phyloP scores from a whole-genome alignment of 2,113 vertebrate genomes.

The Phalacrocorax pelagicus region DNA sequence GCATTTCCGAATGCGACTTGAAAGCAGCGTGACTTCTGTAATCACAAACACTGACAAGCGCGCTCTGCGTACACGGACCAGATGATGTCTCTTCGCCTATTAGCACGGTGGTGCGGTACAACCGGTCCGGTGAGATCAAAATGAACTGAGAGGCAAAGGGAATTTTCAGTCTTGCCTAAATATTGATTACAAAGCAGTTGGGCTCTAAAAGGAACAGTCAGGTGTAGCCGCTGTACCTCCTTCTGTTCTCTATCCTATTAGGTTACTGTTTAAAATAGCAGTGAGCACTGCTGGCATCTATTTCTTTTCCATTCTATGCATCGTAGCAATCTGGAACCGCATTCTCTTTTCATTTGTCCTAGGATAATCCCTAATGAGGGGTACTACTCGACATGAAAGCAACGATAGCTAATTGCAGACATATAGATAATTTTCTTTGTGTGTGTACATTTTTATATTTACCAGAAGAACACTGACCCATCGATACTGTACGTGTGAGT shows the following conservation, averaged over 20 bases:
- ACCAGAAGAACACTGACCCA: background rate
- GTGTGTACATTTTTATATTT: background rate
- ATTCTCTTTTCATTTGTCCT: background rate
- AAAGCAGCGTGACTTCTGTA: constrained; percentile 61
- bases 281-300: background rate
- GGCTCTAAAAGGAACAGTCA: background rate
- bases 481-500: background rate
- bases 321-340: background rate
- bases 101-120: background rate
- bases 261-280: background rate
- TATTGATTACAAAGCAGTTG: background rate
- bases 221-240: background rate
- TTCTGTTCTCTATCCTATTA: background rate
- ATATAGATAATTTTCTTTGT: background rate
- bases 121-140: background rate
- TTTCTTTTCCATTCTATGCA: background rate
- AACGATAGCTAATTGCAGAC: background rate
- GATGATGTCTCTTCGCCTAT: constrained; percentile 13
- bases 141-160: background rate
- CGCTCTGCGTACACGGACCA: background rate
- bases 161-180: background rate
- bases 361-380: background rate
- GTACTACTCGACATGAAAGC: background rate
- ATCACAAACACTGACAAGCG: constrained; percentile 42
- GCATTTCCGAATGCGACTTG: constrained; percentile 16